These are phyloP conservation scores for Synergus itoensis DNA, from an alignment of 2,888 invertebrate genomes.

Conservation along the genomic window DNA sequence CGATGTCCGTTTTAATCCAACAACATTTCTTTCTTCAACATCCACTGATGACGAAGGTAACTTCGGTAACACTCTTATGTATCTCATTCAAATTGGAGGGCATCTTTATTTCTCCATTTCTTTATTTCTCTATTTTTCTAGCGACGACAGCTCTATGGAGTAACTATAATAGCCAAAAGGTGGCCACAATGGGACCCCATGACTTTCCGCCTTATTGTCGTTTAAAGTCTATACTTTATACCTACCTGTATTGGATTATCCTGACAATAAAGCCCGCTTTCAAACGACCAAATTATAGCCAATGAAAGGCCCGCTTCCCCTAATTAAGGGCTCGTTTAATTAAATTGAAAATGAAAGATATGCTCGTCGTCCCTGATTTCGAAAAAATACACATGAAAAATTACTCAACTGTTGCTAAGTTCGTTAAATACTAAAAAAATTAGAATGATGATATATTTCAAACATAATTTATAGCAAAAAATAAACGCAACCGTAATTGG, in stretches of 20 bases:
- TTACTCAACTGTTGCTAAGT: background rate
- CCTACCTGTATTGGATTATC: constrained; percentile 24
- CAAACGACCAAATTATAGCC: background rate
- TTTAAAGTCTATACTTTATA: background rate
- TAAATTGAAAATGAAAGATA: background rate
- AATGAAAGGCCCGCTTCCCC: background rate
- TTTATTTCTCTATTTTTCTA: constrained; percentile 30
- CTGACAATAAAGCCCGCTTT: constrained; percentile 21
- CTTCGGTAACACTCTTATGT: constrained; percentile 35
- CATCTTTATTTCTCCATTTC: constrained; percentile 40
- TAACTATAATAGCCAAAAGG: background rate
- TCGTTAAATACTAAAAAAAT: background rate
- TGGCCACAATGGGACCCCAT: constrained; percentile 23
- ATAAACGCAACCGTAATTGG: constrained; percentile 25
- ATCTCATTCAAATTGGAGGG: constrained; percentile 48
- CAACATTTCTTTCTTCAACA: constrained; percentile 46
- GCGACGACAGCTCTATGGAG: constrained; percentile 34
- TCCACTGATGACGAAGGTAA: constrained; percentile 42
- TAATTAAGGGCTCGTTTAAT: constrained; percentile 23
- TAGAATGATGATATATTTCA: background rate
- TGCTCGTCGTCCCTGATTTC: background rate
- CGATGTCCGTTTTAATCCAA: constrained; percentile 56
- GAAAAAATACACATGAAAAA: background rate
- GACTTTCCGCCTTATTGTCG: constrained; percentile 30
- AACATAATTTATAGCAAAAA: constrained; percentile 6